Evolutionary conservation across 2,888 invertebrate genomes (phyloP).

Genomic region (Leptopterna dolabrata): DNA sequence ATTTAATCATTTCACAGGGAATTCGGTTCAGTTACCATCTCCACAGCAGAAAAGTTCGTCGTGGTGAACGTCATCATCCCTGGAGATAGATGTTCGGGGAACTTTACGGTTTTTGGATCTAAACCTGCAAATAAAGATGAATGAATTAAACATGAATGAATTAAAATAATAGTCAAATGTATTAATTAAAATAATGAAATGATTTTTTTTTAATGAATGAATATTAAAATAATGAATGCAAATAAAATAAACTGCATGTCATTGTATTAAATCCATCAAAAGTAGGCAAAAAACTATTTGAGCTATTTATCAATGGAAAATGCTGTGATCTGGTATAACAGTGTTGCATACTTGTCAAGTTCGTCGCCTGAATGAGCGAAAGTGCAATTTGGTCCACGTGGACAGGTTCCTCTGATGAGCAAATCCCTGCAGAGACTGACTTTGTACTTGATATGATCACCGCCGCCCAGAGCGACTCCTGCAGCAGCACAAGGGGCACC

Average conservation of each 20-base stretch:
- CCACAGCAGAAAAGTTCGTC: conserved; percentile 55
- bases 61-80: conserved; percentile 56
- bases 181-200: neutral
- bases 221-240: neutral
- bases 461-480: conserved; percentile 60
- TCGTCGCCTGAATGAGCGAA: conserved; percentile 94
- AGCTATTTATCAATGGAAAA: too few species aligned
- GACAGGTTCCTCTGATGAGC: conserved; percentile 82
- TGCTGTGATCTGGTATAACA: neutral
- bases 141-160: neutral
- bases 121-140: conserved; percentile 67
- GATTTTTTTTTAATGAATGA: neutral
- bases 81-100: conserved; percentile 42
- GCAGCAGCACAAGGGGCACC: conserved; percentile 62
- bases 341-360: conserved; percentile 76
- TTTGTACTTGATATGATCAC: conserved; percentile 78
- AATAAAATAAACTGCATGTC: conserved; percentile 37
- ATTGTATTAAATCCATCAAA: too few species aligned
- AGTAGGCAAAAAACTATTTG: too few species aligned
- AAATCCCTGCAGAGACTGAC: conserved; percentile 82
- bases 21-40: conserved; percentile 40
- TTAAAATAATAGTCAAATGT: neutral
- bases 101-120: conserved; percentile 76
- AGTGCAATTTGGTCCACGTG: conserved; percentile 87
- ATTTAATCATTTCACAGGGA: neutral